Base-by-base conservation (phyloP, 2,797 vertebrate genomes). In the Sciurus carolinensis region DNA sequence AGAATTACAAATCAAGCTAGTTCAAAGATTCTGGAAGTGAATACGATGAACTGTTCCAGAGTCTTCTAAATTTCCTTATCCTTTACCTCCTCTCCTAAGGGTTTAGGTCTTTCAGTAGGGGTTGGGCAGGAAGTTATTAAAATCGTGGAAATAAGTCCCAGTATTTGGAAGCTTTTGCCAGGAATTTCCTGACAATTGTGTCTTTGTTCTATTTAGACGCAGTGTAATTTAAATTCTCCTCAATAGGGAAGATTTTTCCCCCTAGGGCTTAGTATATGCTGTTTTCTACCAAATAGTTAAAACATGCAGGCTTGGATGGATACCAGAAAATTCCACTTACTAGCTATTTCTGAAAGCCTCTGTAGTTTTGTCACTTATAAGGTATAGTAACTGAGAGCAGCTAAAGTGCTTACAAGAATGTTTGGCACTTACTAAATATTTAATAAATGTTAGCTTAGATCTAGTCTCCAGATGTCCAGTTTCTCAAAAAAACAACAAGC, bases 211-310 rank as follows among this genome's bases (percentile, higher is more conserved):
- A 11, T 71, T 93, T 52, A 77, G 52, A 81, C 30, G 90, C 80
- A 95, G 30, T 47, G 26, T 22, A 83, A 42, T 84, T 87, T 95
- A 91, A 10, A 30, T 90, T 84, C n/a, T 80, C 14, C 71, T 87
- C 54, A 76, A 28, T 39, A 90, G 24, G 36, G 57, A 95, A n/a
- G 11, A 36, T 82, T 44, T 82, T 24, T 92, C 14, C 85, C 22
- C 39, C 88, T 50, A 67, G 42, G 39, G 15, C 72, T 72, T 86
- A 52, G 20, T 54, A 52, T 54, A 47, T 86, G 22, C 44, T 94
- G 0, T 66, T 82, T 88, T 76, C 73, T 93, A 50, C 22, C 22
- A 44, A 89, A 73, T 6, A 91, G 62, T 54, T 93, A 79, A 89
- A 91, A 73, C 5, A 10, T 33, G 22, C 11, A 62, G 47, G 2